Evolutionary conservation across 2,113 vertebrate species (phyloP).

Genomic region (Microtus oregoni): DNA sequence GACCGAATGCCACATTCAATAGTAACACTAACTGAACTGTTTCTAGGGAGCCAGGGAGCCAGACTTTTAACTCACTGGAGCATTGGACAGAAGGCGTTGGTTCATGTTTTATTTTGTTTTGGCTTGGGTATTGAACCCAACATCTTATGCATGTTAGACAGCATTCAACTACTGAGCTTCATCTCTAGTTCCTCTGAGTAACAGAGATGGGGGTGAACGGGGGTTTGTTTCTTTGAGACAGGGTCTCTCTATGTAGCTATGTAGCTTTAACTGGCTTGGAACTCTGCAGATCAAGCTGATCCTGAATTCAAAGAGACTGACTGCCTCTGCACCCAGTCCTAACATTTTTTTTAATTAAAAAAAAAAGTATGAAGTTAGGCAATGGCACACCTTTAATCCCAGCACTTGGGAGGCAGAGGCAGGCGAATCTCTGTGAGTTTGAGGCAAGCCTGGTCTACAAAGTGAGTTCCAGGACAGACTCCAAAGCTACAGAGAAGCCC

Average conservation of each 20-base stretch:
- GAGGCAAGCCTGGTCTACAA: too few relatives aligned
- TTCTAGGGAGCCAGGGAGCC: too few relatives aligned
- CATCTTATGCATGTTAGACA: not conserved
- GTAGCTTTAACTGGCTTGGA: not conserved
- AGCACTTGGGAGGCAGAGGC: too few relatives aligned
- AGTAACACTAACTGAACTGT: not conserved
- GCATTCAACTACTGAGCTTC: not conserved
- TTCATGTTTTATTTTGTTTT: not conserved
- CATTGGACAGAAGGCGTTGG: not conserved
- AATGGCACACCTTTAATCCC: too few relatives aligned
- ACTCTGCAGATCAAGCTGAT: not conserved
- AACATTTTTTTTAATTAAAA: not conserved
- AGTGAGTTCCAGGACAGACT: too few relatives aligned
- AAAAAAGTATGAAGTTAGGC: not conserved
- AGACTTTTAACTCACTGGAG: not conserved
- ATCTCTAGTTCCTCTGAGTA: not conserved
- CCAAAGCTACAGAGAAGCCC: too few relatives aligned
- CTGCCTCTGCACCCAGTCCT: not conserved
- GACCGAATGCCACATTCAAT: too few relatives aligned
- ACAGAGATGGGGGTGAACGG: not conserved
- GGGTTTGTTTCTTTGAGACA: not conserved
- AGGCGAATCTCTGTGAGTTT: too few relatives aligned
- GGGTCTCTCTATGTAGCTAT: not conserved
- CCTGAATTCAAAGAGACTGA: not conserved
- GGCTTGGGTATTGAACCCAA: not conserved